A percentile compares a stretch with the other conserved stretches of the same genome.
Evolutionary conservation across 2,888 invertebrate species (phyloP).

Genomic region (Philereme transversata): DNA sequence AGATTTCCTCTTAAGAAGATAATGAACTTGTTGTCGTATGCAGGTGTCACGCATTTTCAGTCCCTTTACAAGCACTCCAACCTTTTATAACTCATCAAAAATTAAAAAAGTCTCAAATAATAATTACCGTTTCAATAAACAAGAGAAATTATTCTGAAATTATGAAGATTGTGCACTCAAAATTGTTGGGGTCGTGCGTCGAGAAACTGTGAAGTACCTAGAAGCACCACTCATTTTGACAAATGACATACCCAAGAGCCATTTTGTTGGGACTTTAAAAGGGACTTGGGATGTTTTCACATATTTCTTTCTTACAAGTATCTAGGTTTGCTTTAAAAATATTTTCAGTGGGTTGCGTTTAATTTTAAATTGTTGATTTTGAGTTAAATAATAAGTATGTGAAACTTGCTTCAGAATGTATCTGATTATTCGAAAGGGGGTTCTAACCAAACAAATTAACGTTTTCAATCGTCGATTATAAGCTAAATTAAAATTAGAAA

Average conservation of each 20-base stretch:
- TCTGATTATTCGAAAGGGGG: no score
- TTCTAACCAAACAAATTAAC: no score
- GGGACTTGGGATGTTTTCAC: conserved; percentile 40
- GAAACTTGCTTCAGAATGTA: no score
- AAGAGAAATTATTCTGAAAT: conserved; percentile 14
- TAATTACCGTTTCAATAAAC: background rate
- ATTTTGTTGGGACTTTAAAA: conserved; percentile 50
- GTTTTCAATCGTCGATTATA: no score
- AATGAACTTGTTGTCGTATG: no score
- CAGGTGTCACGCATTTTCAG: background rate
- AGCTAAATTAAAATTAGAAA: no score
- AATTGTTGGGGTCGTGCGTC: conserved; percentile 35
- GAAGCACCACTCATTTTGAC: conserved; percentile 46
- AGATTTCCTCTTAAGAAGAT: no score
- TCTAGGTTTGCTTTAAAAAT: background rate
- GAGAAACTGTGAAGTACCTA: conserved; percentile 43
- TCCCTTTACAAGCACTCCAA: conserved; percentile 5
- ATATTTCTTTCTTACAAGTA: conserved; percentile 10
- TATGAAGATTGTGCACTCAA: conserved; percentile 26
- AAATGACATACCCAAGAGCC: conserved; percentile 52
- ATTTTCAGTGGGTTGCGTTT: background rate
- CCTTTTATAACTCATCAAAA: conserved; percentile 9
- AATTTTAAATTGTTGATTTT: no score
- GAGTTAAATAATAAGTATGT: no score
- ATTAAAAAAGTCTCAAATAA: conserved; percentile 13